phyloP scores from a whole-genome alignment of 2,113 vertebrate genomes.

The Odocoileus hemionus region DNA sequence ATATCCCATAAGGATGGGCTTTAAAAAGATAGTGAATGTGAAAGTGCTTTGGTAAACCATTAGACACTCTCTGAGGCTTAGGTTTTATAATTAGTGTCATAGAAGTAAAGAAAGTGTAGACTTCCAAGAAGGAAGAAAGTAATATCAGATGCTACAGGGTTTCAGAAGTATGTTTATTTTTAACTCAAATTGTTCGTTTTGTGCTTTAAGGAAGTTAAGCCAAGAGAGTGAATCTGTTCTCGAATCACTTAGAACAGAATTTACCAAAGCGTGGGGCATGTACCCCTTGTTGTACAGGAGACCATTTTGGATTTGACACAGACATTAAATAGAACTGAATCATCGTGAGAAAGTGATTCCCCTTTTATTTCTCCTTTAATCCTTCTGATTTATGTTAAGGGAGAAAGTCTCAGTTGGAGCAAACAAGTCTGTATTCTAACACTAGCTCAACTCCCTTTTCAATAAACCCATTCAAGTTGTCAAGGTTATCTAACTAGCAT shows the following conservation, averaged over 20 bases:
- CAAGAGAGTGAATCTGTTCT: background rate
- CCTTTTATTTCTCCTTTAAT: background rate
- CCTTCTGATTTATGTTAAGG: background rate
- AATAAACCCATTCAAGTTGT: background rate
- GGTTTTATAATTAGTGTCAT: background rate
- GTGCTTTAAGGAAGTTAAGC: slow-evolving; percentile 17
- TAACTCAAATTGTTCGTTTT: background rate
- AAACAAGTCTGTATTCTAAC: background rate
- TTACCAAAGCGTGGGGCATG: background rate
- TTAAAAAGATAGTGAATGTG: background rate
- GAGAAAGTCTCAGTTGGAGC: background rate
- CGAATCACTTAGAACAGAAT: background rate
- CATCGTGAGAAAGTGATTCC: background rate
- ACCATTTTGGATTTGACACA: background rate
- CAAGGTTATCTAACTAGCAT: background rate
- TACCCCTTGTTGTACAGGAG: background rate
- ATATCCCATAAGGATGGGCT: background rate
- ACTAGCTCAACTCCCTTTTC: background rate
- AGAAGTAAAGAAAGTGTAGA: background rate
- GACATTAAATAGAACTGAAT: background rate
- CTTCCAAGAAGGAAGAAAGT: background rate
- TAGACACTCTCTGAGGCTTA: background rate
- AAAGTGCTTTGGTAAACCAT: background rate
- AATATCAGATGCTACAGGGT: background rate
- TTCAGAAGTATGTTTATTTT: slow-evolving; percentile 17